These are phyloP conservation scores for Leptodirus hochenwartii DNA, from an alignment of 2,888 invertebrate genomes.

Conservation along the genomic window DNA sequence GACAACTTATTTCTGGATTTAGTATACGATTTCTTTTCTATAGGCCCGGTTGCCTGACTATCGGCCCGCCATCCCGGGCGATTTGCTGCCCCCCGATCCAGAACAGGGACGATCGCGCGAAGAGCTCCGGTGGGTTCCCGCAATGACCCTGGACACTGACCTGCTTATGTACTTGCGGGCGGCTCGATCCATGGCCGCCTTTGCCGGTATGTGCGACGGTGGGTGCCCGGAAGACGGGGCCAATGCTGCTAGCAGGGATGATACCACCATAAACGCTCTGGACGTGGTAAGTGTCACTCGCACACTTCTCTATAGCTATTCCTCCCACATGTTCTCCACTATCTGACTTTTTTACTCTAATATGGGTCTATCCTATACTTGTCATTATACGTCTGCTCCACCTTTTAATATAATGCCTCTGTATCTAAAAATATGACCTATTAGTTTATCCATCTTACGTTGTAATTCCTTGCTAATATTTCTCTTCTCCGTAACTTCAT, in stretches of 20 bases:
- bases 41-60: constrained; percentile 27
- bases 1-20: too few relatives aligned
- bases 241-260: constrained; percentile 90
- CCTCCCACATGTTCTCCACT: too few relatives aligned
- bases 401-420: too few relatives aligned
- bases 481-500: too few relatives aligned
- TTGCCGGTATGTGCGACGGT: constrained; percentile 96
- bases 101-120: constrained; percentile 44
- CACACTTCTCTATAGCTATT: too few relatives aligned
- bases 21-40: background rate
- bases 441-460: too few relatives aligned
- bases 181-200: constrained; percentile 94
- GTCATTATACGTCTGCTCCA: too few relatives aligned
- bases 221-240: constrained; percentile 95
- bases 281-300: constrained; percentile 49
- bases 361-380: too few relatives aligned
- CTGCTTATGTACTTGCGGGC: constrained; percentile 94
- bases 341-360: too few relatives aligned
- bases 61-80: constrained; percentile 32
- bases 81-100: constrained; percentile 35
- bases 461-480: too few relatives aligned
- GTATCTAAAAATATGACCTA: too few relatives aligned
- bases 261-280: constrained; percentile 92
- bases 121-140: constrained; percentile 88
- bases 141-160: constrained; percentile 83